Base-by-base conservation (phyloP, 2,888 invertebrate species). In the Noctua janthe region DNA sequence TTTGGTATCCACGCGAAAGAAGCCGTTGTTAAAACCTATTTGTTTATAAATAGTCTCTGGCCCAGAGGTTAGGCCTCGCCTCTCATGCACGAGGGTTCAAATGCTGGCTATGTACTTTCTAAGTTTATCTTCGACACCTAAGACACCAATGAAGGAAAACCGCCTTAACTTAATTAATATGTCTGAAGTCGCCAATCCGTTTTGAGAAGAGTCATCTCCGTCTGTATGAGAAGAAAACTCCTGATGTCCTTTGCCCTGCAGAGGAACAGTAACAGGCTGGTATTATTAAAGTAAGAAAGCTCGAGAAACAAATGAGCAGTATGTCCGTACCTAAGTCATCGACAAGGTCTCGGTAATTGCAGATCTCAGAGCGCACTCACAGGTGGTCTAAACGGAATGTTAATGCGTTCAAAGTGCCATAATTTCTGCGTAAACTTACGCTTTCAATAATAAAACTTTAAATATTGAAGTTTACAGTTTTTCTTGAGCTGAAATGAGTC, bases 341-440 rank as follows among this genome's bases (percentile, higher is more conserved):
- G 87, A 88, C 87, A 90, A 90, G 85, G 87, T 83, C 90, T 77
- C 79, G 88, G 92, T 94, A 95, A 95, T 95, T 94, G 93, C 92
- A 92, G 91, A 94, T 93, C 90, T 90, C 79, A 72, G 89, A 85
- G 66, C 81, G 85, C 87, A 90, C 93, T 91, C 93, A 91, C 93
- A 94, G 95, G 96, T 94, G 95, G 95, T 95, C 95, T 92, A 88
- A 88, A 91, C 90, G 93, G 93, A 94, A 95, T 94, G 92, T 92
- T 93, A 93, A 94, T 94, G 91, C 90, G 91, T 88, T 89, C 85
- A 79, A 90, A 94, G 92, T 93, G 91, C 93, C 91, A 94, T 95
- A 94, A 95, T 94, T 94, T 93, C 89, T 91, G 90, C 89, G 90
- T 88, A 92, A 91, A 91, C 91, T 89, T 87, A 85, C 86, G 74